Conservation (phyloP, 2,113 vertebrate species). For the Aleadryas rufinucha region DNA sequence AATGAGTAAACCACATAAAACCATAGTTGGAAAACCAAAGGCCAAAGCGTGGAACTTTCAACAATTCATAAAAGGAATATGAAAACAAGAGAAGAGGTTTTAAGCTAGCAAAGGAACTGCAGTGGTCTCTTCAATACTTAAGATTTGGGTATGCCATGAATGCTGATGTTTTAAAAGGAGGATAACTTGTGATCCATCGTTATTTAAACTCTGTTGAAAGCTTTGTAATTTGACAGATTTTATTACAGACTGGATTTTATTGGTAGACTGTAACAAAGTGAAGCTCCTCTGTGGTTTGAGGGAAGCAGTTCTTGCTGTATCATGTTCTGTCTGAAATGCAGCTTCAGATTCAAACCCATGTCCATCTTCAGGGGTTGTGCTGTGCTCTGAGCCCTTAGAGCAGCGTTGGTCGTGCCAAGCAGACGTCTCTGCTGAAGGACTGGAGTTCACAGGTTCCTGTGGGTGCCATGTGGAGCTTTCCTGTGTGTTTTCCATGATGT, state of each 20-base stretch:
- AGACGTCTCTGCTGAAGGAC: neutral
- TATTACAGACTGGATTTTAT: neutral
- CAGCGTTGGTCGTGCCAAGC: rapidly evolving
- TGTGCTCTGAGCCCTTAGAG: neutral
- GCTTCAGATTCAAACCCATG: neutral
- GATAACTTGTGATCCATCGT: neutral
- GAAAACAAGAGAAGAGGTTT: neutral
- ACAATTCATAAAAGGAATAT: neutral
- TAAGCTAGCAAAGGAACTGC: neutral
- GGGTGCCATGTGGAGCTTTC: neutral
- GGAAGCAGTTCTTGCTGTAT: neutral
- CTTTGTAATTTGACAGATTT: neutral
- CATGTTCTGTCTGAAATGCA: neutral
- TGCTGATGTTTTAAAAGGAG: neutral
- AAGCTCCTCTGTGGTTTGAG: neutral
- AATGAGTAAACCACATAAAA: neutral
- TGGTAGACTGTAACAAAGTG: neutral
- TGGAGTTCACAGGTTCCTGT: neutral
- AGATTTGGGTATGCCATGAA: neutral
- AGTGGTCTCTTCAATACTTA: neutral
- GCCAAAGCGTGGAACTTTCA: neutral
- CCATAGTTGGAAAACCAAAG: neutral
- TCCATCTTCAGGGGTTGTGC: neutral
- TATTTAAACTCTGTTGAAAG: neutral
- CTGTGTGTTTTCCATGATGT: neutral